A percentile compares a stretch with the other conserved stretches of the same genome.
Conservation (phyloP, 1,140 invertebrate genomes). For the Tetraneura akinire region DNA sequence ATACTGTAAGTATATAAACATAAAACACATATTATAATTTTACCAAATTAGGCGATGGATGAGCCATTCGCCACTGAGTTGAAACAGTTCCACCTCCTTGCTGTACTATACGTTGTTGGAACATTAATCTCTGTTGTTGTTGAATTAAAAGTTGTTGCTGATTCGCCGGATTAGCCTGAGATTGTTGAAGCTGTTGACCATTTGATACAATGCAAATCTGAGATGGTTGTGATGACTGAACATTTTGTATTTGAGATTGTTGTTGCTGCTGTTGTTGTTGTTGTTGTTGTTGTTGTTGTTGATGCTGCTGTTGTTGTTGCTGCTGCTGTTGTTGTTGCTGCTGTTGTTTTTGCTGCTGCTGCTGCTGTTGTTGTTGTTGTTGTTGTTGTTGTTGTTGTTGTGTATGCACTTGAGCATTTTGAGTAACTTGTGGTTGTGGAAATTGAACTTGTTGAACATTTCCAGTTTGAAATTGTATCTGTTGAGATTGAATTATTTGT, state of each 20-base stretch:
- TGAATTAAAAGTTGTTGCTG: constrained; percentile 57
- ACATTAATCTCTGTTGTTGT: constrained; percentile 48
- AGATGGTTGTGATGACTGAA: constrained; percentile 33
- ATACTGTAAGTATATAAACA: neutral
- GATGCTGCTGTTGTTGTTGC: constrained; percentile 55
- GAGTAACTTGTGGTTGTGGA: constrained; percentile 55
- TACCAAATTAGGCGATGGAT: constrained; percentile 45
- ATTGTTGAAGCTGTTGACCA: constrained; percentile 32
- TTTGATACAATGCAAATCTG: constrained; percentile 48
- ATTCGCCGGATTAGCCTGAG: constrained; percentile 23
- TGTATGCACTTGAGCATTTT: constrained; percentile 54
- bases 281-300: constrained; percentile 43
- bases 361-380: constrained; percentile 23
- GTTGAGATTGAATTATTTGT: constrained; percentile 54
- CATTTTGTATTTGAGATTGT: constrained; percentile 46
- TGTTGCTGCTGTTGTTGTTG: constrained; percentile 35
- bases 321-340: constrained; percentile 28
- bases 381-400: constrained; percentile 55
- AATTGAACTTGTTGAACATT: constrained; percentile 55
- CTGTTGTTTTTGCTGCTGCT: constrained; percentile 50
- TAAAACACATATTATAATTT: neutral
- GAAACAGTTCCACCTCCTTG: constrained; percentile 49
- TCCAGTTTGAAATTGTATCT: constrained; percentile 61
- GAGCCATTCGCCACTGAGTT: constrained; percentile 50
- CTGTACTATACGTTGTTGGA: constrained; percentile 52